Evolutionary conservation across 2,113 vertebrate genomes (phyloP), one percentile per base, ranked within the genome.

Genomic region (Mystacornis crossleyi): DNA sequence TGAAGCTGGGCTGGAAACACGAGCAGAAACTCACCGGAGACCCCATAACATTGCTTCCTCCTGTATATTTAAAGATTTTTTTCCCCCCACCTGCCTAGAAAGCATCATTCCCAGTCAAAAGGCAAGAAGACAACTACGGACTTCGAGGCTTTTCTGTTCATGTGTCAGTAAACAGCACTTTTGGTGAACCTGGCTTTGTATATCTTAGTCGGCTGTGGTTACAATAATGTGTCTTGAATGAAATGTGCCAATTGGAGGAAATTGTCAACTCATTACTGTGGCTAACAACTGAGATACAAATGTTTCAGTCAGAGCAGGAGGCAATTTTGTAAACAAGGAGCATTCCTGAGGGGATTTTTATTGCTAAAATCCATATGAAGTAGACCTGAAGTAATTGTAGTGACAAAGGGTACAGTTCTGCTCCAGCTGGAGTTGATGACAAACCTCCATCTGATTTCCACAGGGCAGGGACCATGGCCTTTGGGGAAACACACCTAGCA

Each of bases 211-310:
- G 95, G 87, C 61, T 85, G 87, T 43, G 81, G 96, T 97, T 97
- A 96, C 95, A 97, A 91, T 98, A 97, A 98, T 97, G 87, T 62
- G 86, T 97, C 94, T 95, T 97, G 97, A 97, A 97, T 96, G 97
- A 97, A 98, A 97, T 87, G 95, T 97, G 96, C 88, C 95, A 96
- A 91, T 97, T 96, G 96, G 87, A 97, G 92, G 95, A 97, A 97
- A 97, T 97, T 96, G 96, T 95, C 95, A 95, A 86, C 88, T 97
- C 97, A 94, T 98, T 97, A 97, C 93, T 96, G 80, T 38, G 57
- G 40, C 69, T 98, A 96, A 96, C 91, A 97, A 96, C 96, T 87
- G 93, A 64, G 75, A 78, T 72, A 72, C 20, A 13, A 23, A 91
- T 62, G 84, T 91, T 97, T 97, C 18, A 62, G 96, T 90, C 94